Evolutionary conservation across 2,888 invertebrate genomes (phyloP), one percentile per base, ranked within the genome.

Genomic region (Petrolisthes manimaculis): DNA sequence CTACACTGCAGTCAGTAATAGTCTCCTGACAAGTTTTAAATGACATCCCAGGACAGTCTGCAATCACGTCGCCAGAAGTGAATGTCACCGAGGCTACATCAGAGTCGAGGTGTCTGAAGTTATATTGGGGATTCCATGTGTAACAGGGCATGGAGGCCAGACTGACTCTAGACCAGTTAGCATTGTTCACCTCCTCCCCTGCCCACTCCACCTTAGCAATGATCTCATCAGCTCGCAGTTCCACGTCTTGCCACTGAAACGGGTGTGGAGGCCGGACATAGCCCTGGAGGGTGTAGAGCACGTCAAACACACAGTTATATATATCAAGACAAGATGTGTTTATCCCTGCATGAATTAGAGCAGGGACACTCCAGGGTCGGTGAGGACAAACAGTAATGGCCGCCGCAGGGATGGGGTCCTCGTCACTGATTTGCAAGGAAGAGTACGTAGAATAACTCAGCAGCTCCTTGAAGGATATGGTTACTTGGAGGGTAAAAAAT

Each of bases 311-410:
- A 74, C 86, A 86, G 37, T 74, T 61, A 8, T 55, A 81, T 5
- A 54, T 8, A 9, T 24, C 53, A 4, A 18, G 14, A 18, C 86
- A 86, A 24, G 80, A 51, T 4, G 74, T 81, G 81, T 86, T 56
- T 21, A 86, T 51, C 21, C 86, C 86, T 6, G 21, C 56, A 51
- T n/a, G 37, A 12, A 86, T 69, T 69, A 86, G 81, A 12, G 54
- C 75, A n/a, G 71, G 12, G 0, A 74, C 61, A 75, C 80, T 80
- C 86, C 86, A 86, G 4, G 86, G 86, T 54, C 55, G 71, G 18
- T 56, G 69, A 55, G 86, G 81, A 51, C 86, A 86, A n/a, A 86
- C 37, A 9, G 86, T 69, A 54, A 86, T 37, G 9, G 86, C 71
- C 54, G 75, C 54, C 18, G 80, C 53, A 24, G 69, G 86, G 5